Evolutionary conservation across 2,113 vertebrate genomes (phyloP).

Genomic region (Leptobrachium leishanense): DNA sequence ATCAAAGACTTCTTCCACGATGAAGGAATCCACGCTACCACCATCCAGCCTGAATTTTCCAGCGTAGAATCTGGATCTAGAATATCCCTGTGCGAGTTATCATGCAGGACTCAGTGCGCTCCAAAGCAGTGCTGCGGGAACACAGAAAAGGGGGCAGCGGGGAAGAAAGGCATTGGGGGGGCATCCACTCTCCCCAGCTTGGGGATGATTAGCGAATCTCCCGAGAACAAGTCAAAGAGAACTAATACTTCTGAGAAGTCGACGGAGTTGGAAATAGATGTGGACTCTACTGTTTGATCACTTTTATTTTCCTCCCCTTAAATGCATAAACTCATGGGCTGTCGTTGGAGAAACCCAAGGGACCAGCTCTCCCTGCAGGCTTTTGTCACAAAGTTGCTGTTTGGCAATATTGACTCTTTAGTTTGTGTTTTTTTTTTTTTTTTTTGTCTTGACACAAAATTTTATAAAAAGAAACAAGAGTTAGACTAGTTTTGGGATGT

Average conservation of each 20-base stretch:
- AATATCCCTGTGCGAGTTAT: conserved; percentile 84
- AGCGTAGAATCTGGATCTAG: conserved; percentile 83
- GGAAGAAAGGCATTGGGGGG: conserved; percentile 65
- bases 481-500: neutral
- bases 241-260: conserved; percentile 67
- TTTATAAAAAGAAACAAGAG: neutral
- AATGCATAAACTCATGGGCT: conserved; percentile 4
- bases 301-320: no score
- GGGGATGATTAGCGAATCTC: conserved; percentile 79
- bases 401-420: conserved; percentile 7
- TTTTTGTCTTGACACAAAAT: neutral
- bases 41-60: conserved; percentile 96
- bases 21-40: conserved; percentile 96
- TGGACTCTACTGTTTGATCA: conserved; percentile 24
- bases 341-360: conserved; percentile 6
- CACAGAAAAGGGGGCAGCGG: conserved; percentile 65
- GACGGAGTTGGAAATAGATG: conserved; percentile 16
- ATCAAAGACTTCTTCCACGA: conserved; percentile 96
- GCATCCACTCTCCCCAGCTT: conserved; percentile 67
- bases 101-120: conserved; percentile 95
- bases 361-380: neutral
- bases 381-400: conserved; percentile 23
- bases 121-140: conserved; percentile 91
- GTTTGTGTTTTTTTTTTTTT: no score
- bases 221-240: conserved; percentile 69